Percentiles rank a stretch among this genome's conserved stretches.
phyloP scores from a whole-genome alignment of 2,888 invertebrate genomes.

The Papilio protenor region DNA sequence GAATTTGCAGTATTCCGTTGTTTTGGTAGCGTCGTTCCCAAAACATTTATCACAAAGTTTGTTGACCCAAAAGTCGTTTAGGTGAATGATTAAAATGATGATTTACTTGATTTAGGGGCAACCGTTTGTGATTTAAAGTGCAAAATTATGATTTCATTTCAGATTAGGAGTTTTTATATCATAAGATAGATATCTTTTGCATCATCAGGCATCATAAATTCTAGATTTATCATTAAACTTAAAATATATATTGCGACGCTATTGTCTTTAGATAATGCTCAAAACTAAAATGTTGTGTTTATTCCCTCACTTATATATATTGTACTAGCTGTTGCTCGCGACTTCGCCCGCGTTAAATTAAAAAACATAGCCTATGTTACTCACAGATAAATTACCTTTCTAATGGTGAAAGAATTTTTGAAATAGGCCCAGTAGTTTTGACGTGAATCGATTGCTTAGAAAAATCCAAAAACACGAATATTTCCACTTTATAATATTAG shows the following conservation, averaged over 20 bases:
- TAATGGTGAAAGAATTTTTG: too few species aligned
- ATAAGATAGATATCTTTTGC: not conserved
- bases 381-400: too few species aligned
- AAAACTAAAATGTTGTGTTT: too few species aligned
- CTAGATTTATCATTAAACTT: not conserved
- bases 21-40: slow-evolving; percentile 1
- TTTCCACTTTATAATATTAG: too few species aligned
- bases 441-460: too few species aligned
- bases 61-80: slow-evolving; percentile 23
- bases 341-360: too few species aligned
- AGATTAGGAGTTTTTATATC: not conserved
- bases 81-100: not conserved
- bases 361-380: too few species aligned
- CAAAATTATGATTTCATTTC: not conserved
- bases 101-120: slow-evolving; percentile 2
- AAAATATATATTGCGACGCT: not conserved
- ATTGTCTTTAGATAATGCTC: not conserved
- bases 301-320: too few species aligned
- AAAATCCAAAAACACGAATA: too few species aligned
- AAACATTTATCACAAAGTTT: slow-evolving; percentile 19
- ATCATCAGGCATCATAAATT: not conserved
- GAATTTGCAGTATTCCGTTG: slow-evolving; percentile 29
- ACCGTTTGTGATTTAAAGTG: slow-evolving; percentile 2
- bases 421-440: too few species aligned
- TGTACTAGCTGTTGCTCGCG: too few species aligned